Base-by-base conservation (phyloP, 2,113 vertebrate species). In the Oncorhynchus nerka region DNA sequence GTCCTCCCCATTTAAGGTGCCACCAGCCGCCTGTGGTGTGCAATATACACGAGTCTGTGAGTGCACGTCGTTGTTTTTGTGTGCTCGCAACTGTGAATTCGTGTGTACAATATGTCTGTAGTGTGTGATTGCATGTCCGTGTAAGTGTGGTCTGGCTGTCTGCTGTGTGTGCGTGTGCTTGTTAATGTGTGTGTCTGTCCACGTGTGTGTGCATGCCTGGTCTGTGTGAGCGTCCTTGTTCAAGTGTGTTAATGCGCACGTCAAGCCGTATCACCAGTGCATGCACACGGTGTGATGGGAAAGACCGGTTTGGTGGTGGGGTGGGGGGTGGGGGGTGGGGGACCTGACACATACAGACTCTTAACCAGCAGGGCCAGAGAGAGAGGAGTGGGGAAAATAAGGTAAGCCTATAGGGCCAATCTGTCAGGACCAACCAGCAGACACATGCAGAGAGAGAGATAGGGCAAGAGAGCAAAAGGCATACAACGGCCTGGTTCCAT, bases 351-450 rank as follows among this genome's bases (percentile, higher is more conserved):
- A 80, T 71, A 77, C 78, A 85, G 74, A 75, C 70, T 70, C 72
- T 77, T 78, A 22, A 82, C 79, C 77, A 79, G 81, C 81, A 32
- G 72, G 81, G 77, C 77, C 71, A 59, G 70, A 5, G 51, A 55
- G 39, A 45, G 39, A 45, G 39, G 39, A 11, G 39, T 2, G 39
- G 39, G 39, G 39, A 3, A 45, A 45, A 12, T 19, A 55, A 55
- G 51, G 16, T 4, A 78, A 82, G 88, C 87, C 88, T 30, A 24
- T 19, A 82, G 78, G 84, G 85, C 83, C 80, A 73, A 55, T 55
- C 86, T 88, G 87, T 91, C 88, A 86, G 83, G 87, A 83, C 68
- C 81, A 81, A 79, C 84, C 80, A 76, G 80, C 83, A 81, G 74
- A 83, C 76, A 81, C 85, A 86, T 75, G 83, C 89, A 85, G 78